phyloP scores from a whole-genome alignment of 2,888 invertebrate species.

The Heteromurus nitidus region DNA sequence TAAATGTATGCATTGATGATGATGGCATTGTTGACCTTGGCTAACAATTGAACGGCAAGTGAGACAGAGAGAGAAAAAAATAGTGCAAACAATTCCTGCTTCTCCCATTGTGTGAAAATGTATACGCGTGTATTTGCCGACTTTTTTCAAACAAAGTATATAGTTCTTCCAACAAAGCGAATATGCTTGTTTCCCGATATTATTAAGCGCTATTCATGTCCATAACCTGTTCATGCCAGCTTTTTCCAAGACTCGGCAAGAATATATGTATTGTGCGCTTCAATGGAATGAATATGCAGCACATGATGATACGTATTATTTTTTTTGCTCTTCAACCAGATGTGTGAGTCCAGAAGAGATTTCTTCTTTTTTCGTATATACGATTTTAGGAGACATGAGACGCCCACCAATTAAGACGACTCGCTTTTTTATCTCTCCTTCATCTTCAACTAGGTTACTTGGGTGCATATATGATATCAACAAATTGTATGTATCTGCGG shows the following conservation, averaged over 20 bases:
- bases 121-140: neutral
- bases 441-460: neutral
- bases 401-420: conserved; percentile 10
- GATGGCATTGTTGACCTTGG: conserved; percentile 58
- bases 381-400: neutral
- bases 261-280: too few species aligned
- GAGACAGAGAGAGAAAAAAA: neutral
- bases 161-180: neutral
- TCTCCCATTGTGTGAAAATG: neutral
- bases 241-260: too few species aligned
- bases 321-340: too few species aligned
- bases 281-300: too few species aligned
- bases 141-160: neutral
- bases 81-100: conserved; percentile 19
- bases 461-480: neutral
- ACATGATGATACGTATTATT: too few species aligned
- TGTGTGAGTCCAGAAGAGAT: too few species aligned
- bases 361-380: too few species aligned
- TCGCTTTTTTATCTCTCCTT: neutral
- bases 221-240: too few species aligned
- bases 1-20: neutral
- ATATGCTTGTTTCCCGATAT: neutral
- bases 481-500: too few species aligned
- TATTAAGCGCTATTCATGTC: neutral
- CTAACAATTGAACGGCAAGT: conserved; percentile 44